phyloP scores from a whole-genome alignment of 1,140 invertebrate genomes.

The Diabrotica virgifera region DNA sequence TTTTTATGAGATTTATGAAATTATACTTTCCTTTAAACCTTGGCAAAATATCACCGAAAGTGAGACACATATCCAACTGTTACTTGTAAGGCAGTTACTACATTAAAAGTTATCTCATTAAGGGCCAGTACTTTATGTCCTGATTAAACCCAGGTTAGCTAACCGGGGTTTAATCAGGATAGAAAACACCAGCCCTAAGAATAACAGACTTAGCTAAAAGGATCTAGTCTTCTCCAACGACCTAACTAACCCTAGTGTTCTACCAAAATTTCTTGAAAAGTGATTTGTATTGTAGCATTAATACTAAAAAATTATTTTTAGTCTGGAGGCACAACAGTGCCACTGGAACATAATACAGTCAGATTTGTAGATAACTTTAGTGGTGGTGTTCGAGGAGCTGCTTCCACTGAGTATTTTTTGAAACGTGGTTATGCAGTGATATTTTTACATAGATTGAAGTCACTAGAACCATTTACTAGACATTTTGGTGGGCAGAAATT shows the following conservation, averaged over 20 bases:
- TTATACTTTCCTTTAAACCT: slow-evolving; percentile 22
- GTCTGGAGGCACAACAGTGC: slow-evolving; percentile 96
- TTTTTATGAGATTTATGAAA: too few relatives aligned
- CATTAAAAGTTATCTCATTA: not conserved
- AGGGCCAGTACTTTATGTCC: too few relatives aligned
- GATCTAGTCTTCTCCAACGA: too few relatives aligned
- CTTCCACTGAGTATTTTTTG: slow-evolving; percentile 95
- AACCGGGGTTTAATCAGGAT: too few relatives aligned
- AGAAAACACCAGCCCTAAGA: too few relatives aligned
- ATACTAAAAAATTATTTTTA: slow-evolving; percentile 48
- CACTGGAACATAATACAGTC: slow-evolving; percentile 94
- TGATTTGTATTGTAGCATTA: slow-evolving; percentile 16
- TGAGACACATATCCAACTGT: not conserved
- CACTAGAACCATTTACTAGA: slow-evolving; percentile 84
- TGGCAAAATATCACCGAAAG: not conserved
- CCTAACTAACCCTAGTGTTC: not conserved
- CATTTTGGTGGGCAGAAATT: slow-evolving; percentile 78
- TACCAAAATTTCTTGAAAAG: not conserved
- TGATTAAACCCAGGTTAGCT: too few relatives aligned
- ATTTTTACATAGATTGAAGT: slow-evolving; percentile 77
- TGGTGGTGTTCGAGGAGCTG: slow-evolving; percentile 88
- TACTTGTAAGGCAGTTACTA: not conserved
- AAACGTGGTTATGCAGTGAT: slow-evolving; percentile 75
- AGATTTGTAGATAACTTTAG: slow-evolving; percentile 99
- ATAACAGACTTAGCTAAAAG: too few relatives aligned